Percentiles rank a stretch among this genome's conserved stretches.
phyloP scores from a whole-genome alignment of 53 echinoderm and acorn worm species.

The Glandiceps talaboti region DNA sequence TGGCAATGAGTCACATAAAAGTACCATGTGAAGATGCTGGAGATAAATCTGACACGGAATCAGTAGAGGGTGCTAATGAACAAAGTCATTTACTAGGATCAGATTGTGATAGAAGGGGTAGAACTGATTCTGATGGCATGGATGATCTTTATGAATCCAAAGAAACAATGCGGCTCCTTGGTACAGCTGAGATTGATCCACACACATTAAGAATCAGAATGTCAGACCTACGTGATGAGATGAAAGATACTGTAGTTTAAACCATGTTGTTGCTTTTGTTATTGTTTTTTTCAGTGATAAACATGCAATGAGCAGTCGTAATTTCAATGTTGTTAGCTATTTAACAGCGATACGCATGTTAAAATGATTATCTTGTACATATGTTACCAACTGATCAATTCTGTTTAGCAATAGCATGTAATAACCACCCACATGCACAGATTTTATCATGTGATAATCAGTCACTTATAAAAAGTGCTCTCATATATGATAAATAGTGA shows the following conservation, averaged over 20 bases:
- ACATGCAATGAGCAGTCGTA: no score
- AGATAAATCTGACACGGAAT: conserved; percentile 15
- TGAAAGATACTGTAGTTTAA: not conserved
- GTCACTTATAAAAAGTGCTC: no score
- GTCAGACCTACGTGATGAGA: not conserved
- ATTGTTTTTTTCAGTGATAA: no score
- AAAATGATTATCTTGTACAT: no score
- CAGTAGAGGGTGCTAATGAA: conserved; percentile 50
- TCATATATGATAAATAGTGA: no score
- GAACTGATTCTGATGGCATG: not conserved
- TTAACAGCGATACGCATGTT: no score
- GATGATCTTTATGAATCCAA: not conserved
- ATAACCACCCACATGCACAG: no score
- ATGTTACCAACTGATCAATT: no score
- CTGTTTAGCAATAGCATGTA: no score
- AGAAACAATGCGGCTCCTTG: not conserved
- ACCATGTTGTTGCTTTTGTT: no score
- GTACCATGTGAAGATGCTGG: not conserved
- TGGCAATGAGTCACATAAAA: not conserved
- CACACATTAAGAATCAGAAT: not conserved
- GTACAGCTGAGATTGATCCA: not conserved
- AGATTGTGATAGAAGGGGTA: not conserved
- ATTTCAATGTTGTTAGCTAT: no score
- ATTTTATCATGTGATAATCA: no score
- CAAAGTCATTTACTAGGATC: conserved; percentile 45